Conservation (phyloP, 2,888 invertebrate genomes). For the Heteromyza rotundicornis region DNA sequence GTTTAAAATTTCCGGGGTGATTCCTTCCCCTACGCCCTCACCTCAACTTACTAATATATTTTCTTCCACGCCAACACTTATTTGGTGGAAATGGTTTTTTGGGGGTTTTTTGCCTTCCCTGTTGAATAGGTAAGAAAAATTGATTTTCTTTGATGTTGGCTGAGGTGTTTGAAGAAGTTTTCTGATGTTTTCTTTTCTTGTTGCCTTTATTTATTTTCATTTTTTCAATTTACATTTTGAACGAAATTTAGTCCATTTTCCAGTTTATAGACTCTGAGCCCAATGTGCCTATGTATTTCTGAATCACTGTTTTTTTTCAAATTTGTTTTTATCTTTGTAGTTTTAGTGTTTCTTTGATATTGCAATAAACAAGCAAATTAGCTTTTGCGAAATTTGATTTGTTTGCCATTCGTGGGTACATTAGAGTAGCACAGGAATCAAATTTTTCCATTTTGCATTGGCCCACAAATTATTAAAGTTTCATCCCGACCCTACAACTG, state of each 20-base stretch:
- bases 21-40: not conserved
- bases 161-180: slow-evolving; percentile 54
- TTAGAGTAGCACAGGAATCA: too few species aligned
- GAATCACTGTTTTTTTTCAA: slow-evolving; percentile 29
- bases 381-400: slow-evolving; percentile 37
- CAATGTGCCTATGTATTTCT: not conserved
- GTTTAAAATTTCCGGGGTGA: not conserved
- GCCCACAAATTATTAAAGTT: too few species aligned
- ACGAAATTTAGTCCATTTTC: slow-evolving; percentile 55
- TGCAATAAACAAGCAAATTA: slow-evolving; percentile 52
- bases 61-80: too few species aligned
- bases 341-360: slow-evolving; percentile 40
- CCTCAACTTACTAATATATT: too few species aligned
- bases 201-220: slow-evolving; percentile 28
- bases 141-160: slow-evolving; percentile 51
- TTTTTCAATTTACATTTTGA: slow-evolving; percentile 55
- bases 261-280: slow-evolving; percentile 31
- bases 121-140: slow-evolving; percentile 7
- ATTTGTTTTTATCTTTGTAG: too few species aligned
- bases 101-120: not conserved
- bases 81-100: too few species aligned
- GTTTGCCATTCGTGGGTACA: too few species aligned
- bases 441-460: too few species aligned
- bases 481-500: too few species aligned
- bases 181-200: slow-evolving; percentile 40